Conservation (phyloP, 1,140 invertebrate species). For the Hypsibius dujardini region DNA sequence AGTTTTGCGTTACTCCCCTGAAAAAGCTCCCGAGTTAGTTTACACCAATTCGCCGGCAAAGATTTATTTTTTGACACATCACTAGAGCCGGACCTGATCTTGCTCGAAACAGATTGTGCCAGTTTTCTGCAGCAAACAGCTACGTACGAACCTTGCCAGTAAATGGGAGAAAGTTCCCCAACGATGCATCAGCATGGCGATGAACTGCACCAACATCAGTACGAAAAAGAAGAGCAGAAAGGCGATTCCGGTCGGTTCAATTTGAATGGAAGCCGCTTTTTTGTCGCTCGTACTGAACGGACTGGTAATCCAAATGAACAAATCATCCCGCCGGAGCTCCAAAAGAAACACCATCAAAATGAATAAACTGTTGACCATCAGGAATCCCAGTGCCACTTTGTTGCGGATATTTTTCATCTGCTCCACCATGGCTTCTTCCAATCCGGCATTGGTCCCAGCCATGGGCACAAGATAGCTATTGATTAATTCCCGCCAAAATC, state of each 20-base stretch:
- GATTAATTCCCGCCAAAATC: constrained; percentile 31
- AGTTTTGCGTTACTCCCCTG: too few species aligned
- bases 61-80: too few species aligned
- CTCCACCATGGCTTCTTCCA: constrained; percentile 29
- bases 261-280: constrained; percentile 25
- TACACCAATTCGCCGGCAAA: too few species aligned
- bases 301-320: constrained; percentile 25
- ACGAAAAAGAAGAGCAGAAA: constrained; percentile 36
- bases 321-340: constrained; percentile 32
- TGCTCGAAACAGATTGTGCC: too few species aligned
- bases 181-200: constrained; percentile 37
- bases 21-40: too few species aligned
- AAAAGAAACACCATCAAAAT: constrained; percentile 36
- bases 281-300: background rate
- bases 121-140: too few species aligned
- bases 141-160: background rate
- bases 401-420: constrained; percentile 36
- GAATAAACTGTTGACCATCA: constrained; percentile 38
- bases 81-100: too few species aligned
- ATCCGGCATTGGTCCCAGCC: constrained; percentile 27
- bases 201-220: constrained; percentile 34
- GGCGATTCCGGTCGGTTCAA: constrained; percentile 36
- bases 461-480: constrained; percentile 30
- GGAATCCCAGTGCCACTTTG: constrained; percentile 37
- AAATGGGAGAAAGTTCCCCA: constrained; percentile 11